These are phyloP conservation scores for Panagrolaimus sp. DNA, from an alignment of 1,140 invertebrate species.

Conservation along the genomic window DNA sequence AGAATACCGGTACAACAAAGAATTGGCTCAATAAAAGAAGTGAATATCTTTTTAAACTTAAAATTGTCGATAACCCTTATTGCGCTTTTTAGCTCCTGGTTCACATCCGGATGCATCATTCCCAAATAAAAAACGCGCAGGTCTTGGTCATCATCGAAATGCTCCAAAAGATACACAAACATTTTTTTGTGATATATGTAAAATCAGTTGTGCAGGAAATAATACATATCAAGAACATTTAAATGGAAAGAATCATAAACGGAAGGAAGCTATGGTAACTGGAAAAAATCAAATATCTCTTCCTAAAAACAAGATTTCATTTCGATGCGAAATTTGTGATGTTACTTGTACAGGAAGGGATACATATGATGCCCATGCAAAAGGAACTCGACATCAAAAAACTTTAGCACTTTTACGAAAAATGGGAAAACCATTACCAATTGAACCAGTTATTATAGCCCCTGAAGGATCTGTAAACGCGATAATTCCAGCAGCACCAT, in stretches of 20 bases:
- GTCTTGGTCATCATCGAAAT: too few species aligned
- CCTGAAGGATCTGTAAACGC: constrained; percentile 16
- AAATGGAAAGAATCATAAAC: constrained; percentile 96
- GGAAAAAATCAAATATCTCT: constrained; percentile 54
- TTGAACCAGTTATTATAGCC: constrained; percentile 76
- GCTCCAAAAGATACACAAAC: constrained; percentile 17
- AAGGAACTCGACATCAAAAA: constrained; percentile 94
- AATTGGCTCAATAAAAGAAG: constrained; percentile 13
- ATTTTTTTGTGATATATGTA: constrained; percentile 85
- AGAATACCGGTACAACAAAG: constrained; percentile 12
- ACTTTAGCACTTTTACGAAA: constrained; percentile 75
- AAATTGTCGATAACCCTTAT: neutral
- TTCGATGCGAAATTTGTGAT: constrained; percentile 73
- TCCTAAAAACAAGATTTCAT: constrained; percentile 61
- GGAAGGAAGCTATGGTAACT: constrained; percentile 86
- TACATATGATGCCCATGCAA: constrained; percentile 92
- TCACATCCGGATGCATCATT: neutral
- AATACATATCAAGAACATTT: constrained; percentile 91
- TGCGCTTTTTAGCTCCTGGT: neutral
- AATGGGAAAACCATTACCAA: constrained; percentile 91
- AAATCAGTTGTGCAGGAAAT: constrained; percentile 90
- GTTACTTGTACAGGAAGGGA: constrained; percentile 94
- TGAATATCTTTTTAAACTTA: neutral
- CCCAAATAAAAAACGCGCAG: neutral
- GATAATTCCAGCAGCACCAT: neutral